Evolutionary conservation across 2,797 vertebrate species (phyloP).

Genomic region (Sylvia borin): DNA sequence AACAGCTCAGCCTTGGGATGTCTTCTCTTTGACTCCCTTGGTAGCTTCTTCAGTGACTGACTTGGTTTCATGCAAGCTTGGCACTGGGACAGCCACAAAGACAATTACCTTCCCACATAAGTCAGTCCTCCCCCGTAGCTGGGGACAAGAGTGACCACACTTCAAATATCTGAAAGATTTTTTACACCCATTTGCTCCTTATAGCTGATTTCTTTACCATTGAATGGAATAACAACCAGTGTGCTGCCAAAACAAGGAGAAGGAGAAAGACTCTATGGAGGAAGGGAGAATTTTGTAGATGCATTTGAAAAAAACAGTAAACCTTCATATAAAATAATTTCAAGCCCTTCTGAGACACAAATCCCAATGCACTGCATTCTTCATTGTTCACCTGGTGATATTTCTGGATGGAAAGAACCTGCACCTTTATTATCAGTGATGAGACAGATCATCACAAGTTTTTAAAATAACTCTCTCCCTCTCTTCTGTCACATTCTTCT

Average conservation of each 20-base stretch:
- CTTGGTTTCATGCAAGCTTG: neutral
- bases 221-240: neutral
- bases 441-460: constrained; percentile 15
- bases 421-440: neutral
- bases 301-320: neutral
- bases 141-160: neutral
- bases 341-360: neutral
- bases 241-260: neutral
- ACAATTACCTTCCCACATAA: neutral
- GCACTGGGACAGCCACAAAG: neutral
- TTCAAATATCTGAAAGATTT: neutral
- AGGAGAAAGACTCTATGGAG: neutral
- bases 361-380: neutral
- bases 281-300: neutral
- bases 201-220: neutral
- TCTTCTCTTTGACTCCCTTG: neutral
- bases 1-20: neutral
- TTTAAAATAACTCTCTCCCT: constrained; percentile 42
- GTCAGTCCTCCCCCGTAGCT: accelerated
- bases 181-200: neutral
- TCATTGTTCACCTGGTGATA: neutral
- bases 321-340: neutral
- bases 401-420: constrained; percentile 9
- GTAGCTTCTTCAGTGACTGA: neutral
- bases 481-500: constrained; percentile 65